These are phyloP conservation scores for Gymnoscopelus braueri DNA, from an alignment of 2,797 vertebrate species.

Conservation along the genomic window DNA sequence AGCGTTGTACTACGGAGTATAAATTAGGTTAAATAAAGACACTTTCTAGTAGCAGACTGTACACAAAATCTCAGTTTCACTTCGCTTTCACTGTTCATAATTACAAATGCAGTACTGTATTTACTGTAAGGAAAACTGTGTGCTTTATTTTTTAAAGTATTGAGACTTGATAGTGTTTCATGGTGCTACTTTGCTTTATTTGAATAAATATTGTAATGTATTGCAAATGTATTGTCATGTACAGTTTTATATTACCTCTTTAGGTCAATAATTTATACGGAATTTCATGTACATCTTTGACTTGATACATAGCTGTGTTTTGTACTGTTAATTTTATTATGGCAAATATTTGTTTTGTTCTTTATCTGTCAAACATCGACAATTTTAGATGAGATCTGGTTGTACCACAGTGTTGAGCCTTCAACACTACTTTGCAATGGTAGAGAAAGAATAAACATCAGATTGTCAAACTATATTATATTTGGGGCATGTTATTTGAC, in stretches of 20 bases:
- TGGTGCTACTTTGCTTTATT: constrained; percentile 77
- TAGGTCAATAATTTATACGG: constrained; percentile 79
- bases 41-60: background rate
- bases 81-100: constrained; percentile 58
- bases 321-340: constrained; percentile 73
- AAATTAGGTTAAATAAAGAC: constrained; percentile 8
- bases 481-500: constrained; percentile 69
- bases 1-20: no score
- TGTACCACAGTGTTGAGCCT: constrained; percentile 47
- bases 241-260: constrained; percentile 82
- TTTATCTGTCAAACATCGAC: constrained; percentile 52
- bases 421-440: constrained; percentile 63
- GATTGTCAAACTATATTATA: constrained; percentile 67
- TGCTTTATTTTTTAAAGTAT: constrained; percentile 43
- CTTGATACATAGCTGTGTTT: constrained; percentile 70
- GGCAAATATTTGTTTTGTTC: constrained; percentile 68
- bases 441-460: constrained; percentile 77
- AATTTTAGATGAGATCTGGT: constrained; percentile 56
- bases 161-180: constrained; percentile 51
- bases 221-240: constrained; percentile 82
- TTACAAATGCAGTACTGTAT: constrained; percentile 66
- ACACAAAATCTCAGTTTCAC: background rate
- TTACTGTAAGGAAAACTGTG: constrained; percentile 58
- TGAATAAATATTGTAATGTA: constrained; percentile 82
- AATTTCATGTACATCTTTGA: constrained; percentile 75